Conservation (phyloP, 1,140 invertebrate genomes). For the Varroa destructor region DNA sequence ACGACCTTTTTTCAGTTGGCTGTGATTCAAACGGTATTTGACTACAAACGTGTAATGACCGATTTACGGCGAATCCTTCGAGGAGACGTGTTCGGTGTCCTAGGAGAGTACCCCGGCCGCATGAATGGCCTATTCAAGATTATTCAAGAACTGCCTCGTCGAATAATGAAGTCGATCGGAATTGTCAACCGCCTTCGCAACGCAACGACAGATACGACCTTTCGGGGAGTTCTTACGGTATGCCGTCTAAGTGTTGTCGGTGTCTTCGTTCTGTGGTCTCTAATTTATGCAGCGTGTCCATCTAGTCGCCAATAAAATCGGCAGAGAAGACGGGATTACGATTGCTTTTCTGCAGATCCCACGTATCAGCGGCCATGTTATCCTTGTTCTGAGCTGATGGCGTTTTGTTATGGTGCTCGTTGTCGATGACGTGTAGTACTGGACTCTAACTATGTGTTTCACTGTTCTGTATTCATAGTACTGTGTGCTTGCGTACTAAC, state of each 20-base stretch:
- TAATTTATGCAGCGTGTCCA: too few relatives aligned
- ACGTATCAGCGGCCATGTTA: too few relatives aligned
- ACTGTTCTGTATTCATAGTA: too few relatives aligned
- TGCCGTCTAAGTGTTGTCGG: neutral
- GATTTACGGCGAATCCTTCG: slow-evolving; percentile 9
- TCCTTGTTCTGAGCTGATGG: too few relatives aligned
- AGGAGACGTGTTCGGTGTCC: slow-evolving; percentile 15
- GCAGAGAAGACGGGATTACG: too few relatives aligned
- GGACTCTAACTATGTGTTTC: too few relatives aligned
- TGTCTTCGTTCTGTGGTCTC: too few relatives aligned
- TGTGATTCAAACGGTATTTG: slow-evolving; percentile 14
- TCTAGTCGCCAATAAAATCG: too few relatives aligned
- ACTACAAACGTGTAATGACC: slow-evolving; percentile 25
- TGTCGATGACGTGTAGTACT: too few relatives aligned
- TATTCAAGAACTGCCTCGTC: slow-evolving; percentile 6
- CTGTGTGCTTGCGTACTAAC: too few relatives aligned
- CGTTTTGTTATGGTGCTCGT: too few relatives aligned
- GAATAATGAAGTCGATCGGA: slow-evolving; percentile 18
- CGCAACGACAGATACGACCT: slow-evolving; percentile 5
- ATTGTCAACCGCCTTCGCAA: slow-evolving; percentile 19
- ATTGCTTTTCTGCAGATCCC: too few relatives aligned
- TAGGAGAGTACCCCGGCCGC: slow-evolving; percentile 16
- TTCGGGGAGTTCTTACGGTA: slow-evolving; percentile 11
- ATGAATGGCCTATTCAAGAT: slow-evolving; percentile 23
- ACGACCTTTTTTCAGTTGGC: slow-evolving; percentile 4